Evolutionary conservation across 2,797 vertebrate genomes (phyloP).

Genomic region (Sternotherus odoratus): DNA sequence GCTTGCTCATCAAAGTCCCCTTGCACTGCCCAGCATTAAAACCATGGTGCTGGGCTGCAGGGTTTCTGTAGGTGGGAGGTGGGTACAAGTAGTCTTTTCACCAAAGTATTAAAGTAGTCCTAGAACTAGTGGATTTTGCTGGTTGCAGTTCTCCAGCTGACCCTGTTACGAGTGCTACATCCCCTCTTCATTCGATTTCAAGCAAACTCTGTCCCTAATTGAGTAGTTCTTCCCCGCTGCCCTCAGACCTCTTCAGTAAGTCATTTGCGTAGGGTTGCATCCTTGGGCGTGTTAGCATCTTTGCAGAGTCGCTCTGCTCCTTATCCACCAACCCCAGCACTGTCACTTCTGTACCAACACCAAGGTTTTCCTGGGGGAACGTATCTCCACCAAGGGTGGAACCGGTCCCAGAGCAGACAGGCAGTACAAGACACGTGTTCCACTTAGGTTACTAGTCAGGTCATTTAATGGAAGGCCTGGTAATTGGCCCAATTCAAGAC

Average conservation of each 20-base stretch:
- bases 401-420: background rate
- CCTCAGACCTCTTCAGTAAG: background rate
- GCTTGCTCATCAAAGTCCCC: rapidly evolving
- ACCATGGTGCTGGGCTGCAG: background rate
- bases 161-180: rapidly evolving
- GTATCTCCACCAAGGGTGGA: rapidly evolving
- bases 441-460: rapidly evolving
- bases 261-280: too few species aligned
- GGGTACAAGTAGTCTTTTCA: background rate
- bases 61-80: too few species aligned
- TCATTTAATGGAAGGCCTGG: rapidly evolving
- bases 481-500: background rate
- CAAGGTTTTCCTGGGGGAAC: background rate
- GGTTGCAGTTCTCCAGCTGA: background rate
- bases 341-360: background rate
- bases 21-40: background rate
- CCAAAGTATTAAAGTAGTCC: background rate
- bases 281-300: background rate
- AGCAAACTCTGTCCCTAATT: rapidly evolving
- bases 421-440: background rate
- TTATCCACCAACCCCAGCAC: background rate
- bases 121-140: rapidly evolving
- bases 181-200: background rate
- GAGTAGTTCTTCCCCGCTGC: background rate
- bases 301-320: rapidly evolving